Percentiles rank a stretch among this genome's conserved stretches.
Conservation (phyloP, 2,113 vertebrate genomes). For the Amphilophus citrinellus region DNA sequence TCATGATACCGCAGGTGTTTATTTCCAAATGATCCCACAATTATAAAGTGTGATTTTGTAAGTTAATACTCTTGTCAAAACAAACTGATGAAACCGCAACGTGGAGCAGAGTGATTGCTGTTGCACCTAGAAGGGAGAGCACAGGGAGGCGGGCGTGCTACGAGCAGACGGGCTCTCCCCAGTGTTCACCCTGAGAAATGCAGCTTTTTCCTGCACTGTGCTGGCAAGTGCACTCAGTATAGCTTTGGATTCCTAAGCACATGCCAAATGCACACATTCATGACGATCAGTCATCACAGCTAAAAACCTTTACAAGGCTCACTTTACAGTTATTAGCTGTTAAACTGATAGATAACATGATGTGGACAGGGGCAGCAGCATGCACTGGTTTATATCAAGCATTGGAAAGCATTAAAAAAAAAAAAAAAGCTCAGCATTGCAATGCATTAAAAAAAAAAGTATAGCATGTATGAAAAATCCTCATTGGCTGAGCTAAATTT, state of each 20-base stretch:
- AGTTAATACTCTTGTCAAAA: conserved; percentile 67
- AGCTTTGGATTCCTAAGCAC: not conserved
- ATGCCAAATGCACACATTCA: not conserved
- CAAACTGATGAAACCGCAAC: conserved; percentile 70
- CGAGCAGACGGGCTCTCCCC: conserved; percentile 64
- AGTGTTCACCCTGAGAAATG: conserved; percentile 54
- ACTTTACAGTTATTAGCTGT: not conserved
- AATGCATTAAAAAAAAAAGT: not conserved
- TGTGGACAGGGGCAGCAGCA: conserved; percentile 3
- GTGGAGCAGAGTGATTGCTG: conserved; percentile 35
- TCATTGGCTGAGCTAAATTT: not conserved
- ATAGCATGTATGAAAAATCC: too few species aligned
- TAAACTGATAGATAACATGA: conserved; percentile 7
- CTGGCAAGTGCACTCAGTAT: conserved; percentile 3
- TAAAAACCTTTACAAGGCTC: not conserved
- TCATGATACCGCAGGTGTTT: conserved; percentile 29
- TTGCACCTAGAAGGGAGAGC: conserved; percentile 15
- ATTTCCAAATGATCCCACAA: conserved; percentile 40
- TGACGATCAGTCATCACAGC: not conserved
- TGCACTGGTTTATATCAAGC: conserved; percentile 1
- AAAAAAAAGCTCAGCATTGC: conserved; percentile 18
- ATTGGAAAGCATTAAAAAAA: not conserved
- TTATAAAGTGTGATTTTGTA: conserved; percentile 42
- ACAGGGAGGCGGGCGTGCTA: not conserved
- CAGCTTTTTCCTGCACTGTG: conserved; percentile 4